A percentile compares a stretch with the other conserved stretches of the same genome.
Conservation (phyloP, 2,113 vertebrate species). For the Vireo altiloquus region DNA sequence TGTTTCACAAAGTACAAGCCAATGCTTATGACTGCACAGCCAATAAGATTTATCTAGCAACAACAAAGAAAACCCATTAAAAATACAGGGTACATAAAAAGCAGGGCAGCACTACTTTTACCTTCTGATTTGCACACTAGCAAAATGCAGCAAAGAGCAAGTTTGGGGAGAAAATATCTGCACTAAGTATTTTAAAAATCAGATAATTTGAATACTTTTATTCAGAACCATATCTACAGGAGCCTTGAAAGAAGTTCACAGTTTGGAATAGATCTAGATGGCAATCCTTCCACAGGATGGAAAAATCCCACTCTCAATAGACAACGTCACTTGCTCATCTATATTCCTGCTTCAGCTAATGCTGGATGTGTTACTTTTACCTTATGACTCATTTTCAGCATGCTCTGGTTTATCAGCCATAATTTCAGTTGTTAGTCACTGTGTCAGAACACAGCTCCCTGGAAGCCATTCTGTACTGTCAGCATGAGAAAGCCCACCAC, state of each 20-base stretch:
- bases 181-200: neutral
- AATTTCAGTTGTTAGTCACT: neutral
- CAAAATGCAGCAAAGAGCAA: neutral
- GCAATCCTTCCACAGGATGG: neutral
- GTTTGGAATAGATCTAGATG: neutral
- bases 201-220: neutral
- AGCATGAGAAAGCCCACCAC: neutral
- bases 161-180: neutral
- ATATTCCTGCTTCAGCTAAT: neutral
- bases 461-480: neutral
- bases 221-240: neutral
- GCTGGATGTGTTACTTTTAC: constrained; percentile 28
- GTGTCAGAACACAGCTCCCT: neutral
- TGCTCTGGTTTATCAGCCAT: neutral
- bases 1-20: neutral
- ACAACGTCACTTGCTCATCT: neutral
- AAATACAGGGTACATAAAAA: neutral
- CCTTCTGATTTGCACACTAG: neutral
- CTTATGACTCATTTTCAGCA: constrained; percentile 38
- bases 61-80: too few relatives aligned
- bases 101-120: neutral
- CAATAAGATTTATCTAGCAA: neutral
- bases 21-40: neutral
- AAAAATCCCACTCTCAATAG: neutral
- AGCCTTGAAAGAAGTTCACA: neutral